Evolutionary conservation across 2,888 invertebrate species (phyloP), one percentile per base, ranked within the genome.

Genomic region (Limnephilus marmoratus): DNA sequence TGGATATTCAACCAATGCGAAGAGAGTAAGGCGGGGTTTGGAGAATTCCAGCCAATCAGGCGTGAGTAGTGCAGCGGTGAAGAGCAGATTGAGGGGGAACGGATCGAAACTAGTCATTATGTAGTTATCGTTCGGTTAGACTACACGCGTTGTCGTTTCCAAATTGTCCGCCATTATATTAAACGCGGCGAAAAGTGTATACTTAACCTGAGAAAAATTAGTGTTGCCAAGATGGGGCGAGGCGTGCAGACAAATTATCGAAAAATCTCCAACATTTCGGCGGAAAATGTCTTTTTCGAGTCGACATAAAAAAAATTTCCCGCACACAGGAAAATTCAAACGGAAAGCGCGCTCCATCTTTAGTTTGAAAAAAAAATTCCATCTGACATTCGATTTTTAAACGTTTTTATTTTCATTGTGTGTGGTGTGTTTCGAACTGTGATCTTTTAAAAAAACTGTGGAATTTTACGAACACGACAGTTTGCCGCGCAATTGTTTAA

Each of bases 1-100:
- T 18, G 81, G 68, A 37, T 31, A 29, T 81, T 85, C 81, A 80
- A 85, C 91, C 85, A 90, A 91, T 91, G 81, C 91, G 85, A 68
- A 24, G 83, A 92, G 92, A 82, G 87, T 81, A 41, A 29, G 86
- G 86, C 49, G 86, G 95, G 95, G 94, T 95, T 95, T 94, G 95
- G 94, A 94, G 94, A 94, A 94, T 91, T 92, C 81, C 68, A 34
- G 49, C 95, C 94, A 95, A 95, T 94, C 86, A 87, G 11, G 1
- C 0, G n/a, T 34, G 5, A 13, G 45, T 29, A 31, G 81, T 49
- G 81, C n/a, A 41, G 88, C 90, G 83, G 81, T 89, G 81, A 89
- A 85, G 49, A 89, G 91, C 81, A 24, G 89, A 92, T 87, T 68
- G 89, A 81, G 92, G 87, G 93, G 94, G 93, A 94, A 94, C 94